Conservation (phyloP, 2,888 invertebrate genomes). For the Drosophila bunnanda region DNA sequence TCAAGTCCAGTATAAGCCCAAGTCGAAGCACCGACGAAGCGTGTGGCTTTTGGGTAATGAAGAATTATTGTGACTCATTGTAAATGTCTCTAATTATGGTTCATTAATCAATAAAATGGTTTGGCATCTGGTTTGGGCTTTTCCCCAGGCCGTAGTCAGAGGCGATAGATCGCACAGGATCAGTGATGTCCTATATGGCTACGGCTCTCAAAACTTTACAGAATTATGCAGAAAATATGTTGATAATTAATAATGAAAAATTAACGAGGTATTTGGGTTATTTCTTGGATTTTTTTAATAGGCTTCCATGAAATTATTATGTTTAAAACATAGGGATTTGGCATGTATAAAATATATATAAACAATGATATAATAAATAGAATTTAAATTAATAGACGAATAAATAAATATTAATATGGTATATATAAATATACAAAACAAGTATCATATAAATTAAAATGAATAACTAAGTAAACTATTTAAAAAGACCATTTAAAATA, state of each 20-base stretch:
- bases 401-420: too few species aligned
- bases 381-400: too few species aligned
- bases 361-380: too few species aligned
- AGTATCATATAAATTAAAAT: too few species aligned
- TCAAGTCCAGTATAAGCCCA: background rate
- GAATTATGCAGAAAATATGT: background rate
- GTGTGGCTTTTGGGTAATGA: slow-evolving; percentile 78
- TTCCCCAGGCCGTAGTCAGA: background rate
- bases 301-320: too few species aligned
- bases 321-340: too few species aligned
- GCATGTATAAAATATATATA: too few species aligned
- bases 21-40: slow-evolving; percentile 5
- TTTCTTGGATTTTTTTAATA: background rate
- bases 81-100: slow-evolving; percentile 85
- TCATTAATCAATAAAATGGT: slow-evolving; percentile 85
- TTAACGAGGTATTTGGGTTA: background rate
- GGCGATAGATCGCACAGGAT: background rate
- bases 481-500: too few species aligned
- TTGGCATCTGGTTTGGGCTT: slow-evolving; percentile 55
- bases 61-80: slow-evolving; percentile 84
- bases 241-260: background rate
- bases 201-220: background rate
- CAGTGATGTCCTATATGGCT: background rate
- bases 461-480: too few species aligned
- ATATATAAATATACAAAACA: too few species aligned